Base-by-base conservation (phyloP, 2,797 vertebrate genomes). In the Periophthalmus magnuspinnatus region DNA sequence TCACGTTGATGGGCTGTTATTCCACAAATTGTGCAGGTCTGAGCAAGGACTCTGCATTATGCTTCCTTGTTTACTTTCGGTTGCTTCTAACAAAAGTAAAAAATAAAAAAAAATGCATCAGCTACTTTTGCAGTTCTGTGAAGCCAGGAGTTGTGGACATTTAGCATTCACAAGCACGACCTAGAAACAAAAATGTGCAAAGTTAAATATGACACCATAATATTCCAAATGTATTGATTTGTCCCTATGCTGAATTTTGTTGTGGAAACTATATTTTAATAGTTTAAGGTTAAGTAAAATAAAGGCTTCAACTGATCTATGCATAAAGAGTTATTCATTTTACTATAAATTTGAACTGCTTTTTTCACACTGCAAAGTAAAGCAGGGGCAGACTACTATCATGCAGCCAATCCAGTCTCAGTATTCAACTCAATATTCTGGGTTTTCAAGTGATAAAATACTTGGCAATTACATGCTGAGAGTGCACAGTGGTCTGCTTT, bases 151-250 rank as follows among this genome's bases (percentile, higher is more conserved):
- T 36, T 70, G 68, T 21, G 13, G 48, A 70, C 65, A 32, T 87
- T 81, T 90, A 92, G 75, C 91, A 91, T 50, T 92, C 86, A 2
- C 90, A 90, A 75, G 89, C 65, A 47, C 86, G 90, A 76, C 76
- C 91, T 92, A 77, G 3, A 73, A 58, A 75, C 1, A 75, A 52
- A 77, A 47, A 33, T 45, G 70, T 1, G 64, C 9, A 60, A 34
- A 63, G 14, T 63, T 28, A 73, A 41, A 48, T 7, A 64, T 28
- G 21, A 63, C 16, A 22, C 33, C 2, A 45, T n/a, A 62, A 45
- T 14, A 4, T 10, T 45, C 41, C 41, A 45, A 45, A 14, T 45
- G 11, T 41, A 45, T 45, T 41, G 38, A 3, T 38, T 38, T 38
- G 36, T 41, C 9, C 10, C 5, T 14, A 22, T 17, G 41, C 28